Evolutionary conservation across 1,140 invertebrate species (phyloP).

Genomic region (Metaphire vulgaris): DNA sequence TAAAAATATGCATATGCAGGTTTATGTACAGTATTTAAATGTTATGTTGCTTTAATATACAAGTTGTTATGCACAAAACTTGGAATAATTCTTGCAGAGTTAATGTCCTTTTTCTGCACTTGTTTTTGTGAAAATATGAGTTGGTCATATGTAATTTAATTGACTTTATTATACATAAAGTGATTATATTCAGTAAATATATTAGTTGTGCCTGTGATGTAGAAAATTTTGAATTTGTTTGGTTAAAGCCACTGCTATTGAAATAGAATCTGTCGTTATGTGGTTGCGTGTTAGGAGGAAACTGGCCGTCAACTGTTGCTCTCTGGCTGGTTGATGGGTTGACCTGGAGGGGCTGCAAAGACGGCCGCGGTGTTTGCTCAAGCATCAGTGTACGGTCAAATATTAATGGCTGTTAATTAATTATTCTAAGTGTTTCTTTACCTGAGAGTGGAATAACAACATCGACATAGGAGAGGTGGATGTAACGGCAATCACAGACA

Average conservation of each 20-base stretch:
- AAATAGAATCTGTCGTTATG: too few species aligned
- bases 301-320: slow-evolving; percentile 88
- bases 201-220: neutral
- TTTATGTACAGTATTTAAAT: neutral
- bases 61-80: neutral
- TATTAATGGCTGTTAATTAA: neutral
- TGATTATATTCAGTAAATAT: neutral
- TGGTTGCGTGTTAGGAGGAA: slow-evolving; percentile 62
- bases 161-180: neutral
- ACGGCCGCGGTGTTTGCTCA: slow-evolving; percentile 40
- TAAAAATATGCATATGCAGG: neutral
- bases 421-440: slow-evolving; percentile 2
- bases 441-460: neutral
- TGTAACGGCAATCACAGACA: too few species aligned
- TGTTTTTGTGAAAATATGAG: neutral
- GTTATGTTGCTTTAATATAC: neutral
- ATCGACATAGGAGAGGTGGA: too few species aligned
- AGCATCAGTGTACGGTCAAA: slow-evolving; percentile 31
- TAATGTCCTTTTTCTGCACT: neutral
- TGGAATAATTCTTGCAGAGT: neutral
- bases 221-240: neutral
- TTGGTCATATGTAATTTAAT: neutral
- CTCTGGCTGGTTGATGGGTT: slow-evolving; percentile 86
- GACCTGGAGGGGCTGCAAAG: slow-evolving; percentile 67
- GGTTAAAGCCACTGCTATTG: too few species aligned